Conservation (phyloP, 2,888 invertebrate genomes). For the Aphelenchoides bicaudatus region DNA sequence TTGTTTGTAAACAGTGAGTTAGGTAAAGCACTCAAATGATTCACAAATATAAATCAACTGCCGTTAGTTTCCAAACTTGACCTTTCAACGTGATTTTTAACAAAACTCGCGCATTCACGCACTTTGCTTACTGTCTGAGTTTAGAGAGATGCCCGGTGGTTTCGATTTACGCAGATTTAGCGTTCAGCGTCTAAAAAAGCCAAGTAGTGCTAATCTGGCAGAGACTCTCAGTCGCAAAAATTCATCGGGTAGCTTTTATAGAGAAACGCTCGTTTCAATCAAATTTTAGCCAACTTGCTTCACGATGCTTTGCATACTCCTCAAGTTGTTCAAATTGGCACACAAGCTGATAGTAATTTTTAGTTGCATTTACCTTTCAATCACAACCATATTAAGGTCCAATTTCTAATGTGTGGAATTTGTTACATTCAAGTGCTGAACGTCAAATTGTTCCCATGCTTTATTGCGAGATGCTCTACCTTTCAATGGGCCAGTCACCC, state of each 20-base stretch:
- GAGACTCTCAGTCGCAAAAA: too few species aligned
- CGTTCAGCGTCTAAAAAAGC: neutral
- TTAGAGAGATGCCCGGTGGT: slow-evolving; percentile 12
- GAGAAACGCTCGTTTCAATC: too few species aligned
- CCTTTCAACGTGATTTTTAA: too few species aligned
- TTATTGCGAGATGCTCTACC: slow-evolving; percentile 38
- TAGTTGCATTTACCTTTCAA: neutral
- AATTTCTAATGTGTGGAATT: slow-evolving; percentile 41
- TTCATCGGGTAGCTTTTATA: neutral
- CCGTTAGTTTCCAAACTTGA: too few species aligned
- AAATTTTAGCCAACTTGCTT: slow-evolving; percentile 26
- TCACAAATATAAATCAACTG: too few species aligned
- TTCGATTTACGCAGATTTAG: slow-evolving; percentile 1
- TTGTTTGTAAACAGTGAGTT: too few species aligned
- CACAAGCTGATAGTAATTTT: slow-evolving; percentile 33
- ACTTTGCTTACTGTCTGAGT: too few species aligned
- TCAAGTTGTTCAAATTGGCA: slow-evolving; percentile 35
- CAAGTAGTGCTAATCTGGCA: neutral
- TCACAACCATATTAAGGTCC: slow-evolving; percentile 34
- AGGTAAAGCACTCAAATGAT: too few species aligned
- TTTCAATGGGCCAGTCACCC: slow-evolving; percentile 18
- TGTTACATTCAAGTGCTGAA: slow-evolving; percentile 11
- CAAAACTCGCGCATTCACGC: too few species aligned
- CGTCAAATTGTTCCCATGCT: slow-evolving; percentile 12
- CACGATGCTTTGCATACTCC: slow-evolving; percentile 33